phyloP scores from a whole-genome alignment of 2,888 invertebrate species.

The Brachyptera putata region DNA sequence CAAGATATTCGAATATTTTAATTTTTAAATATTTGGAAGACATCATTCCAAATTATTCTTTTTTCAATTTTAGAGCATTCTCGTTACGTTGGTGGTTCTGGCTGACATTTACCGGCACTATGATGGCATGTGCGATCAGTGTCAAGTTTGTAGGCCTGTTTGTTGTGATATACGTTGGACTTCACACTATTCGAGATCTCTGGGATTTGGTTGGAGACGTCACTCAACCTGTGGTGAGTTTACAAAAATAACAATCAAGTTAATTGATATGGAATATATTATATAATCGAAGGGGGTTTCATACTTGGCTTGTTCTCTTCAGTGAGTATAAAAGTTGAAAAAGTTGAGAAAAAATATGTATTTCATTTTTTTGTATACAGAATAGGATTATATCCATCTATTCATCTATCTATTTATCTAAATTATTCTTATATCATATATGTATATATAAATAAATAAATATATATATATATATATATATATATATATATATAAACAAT shows the following conservation, averaged over 20 bases:
- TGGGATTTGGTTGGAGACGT: slow-evolving; percentile 88
- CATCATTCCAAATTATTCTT: no score
- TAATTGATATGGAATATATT: no score
- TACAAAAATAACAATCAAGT: slow-evolving; percentile 2
- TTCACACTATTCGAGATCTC: slow-evolving; percentile 80
- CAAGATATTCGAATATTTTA: no score
- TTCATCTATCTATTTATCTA: no score
- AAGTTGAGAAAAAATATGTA: slow-evolving; percentile 28
- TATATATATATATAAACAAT: no score
- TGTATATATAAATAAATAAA: no score
- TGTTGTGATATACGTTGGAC: slow-evolving; percentile 79
- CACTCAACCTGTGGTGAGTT: slow-evolving; percentile 71
- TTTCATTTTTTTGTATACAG: no score
- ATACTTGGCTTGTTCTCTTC: slow-evolving; percentile 11
- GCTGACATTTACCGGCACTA: slow-evolving; percentile 76
- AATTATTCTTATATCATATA: no score
- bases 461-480: no score
- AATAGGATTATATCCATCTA: no score
- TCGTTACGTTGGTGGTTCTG: slow-evolving; percentile 73
- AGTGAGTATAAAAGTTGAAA: not conserved
- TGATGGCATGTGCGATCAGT: slow-evolving; percentile 84
- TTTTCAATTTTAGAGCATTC: slow-evolving; percentile 60
- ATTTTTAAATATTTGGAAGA: no score
- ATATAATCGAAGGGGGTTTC: no score
- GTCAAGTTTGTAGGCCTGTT: slow-evolving; percentile 97